Percentiles rank a stretch among this genome's conserved stretches.
Conservation (phyloP, 2,113 vertebrate genomes). For the Xyrauchen texanus region DNA sequence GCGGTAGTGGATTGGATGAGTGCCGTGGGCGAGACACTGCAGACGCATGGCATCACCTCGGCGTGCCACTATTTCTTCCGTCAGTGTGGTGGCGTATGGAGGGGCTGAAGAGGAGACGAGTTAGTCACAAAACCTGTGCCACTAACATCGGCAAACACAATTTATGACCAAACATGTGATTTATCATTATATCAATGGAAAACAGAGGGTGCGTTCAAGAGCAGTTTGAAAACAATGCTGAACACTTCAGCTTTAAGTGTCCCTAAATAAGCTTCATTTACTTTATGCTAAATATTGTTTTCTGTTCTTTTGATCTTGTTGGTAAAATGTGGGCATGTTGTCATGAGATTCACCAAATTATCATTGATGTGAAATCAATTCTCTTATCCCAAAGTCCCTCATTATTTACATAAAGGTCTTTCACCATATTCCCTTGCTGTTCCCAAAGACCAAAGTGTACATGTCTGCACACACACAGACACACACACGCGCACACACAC, state of each 20-base stretch:
- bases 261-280: no score
- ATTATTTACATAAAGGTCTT: neutral
- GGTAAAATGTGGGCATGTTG: neutral
- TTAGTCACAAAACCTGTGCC: neutral
- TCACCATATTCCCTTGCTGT: neutral
- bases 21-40: conserved; percentile 91
- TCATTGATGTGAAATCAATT: neutral
- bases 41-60: conserved; percentile 75
- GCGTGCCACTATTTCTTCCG: conserved; percentile 68
- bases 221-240: no score
- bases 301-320: neutral
- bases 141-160: no score
- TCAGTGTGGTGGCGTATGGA: conserved; percentile 86
- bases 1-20: conserved; percentile 80
- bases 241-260: no score
- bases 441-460: neutral
- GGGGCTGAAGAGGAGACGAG: conserved; percentile 71
- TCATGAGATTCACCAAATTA: neutral
- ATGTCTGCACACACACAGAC: no score
- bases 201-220: no score
- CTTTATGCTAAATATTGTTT: no score
- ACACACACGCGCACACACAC: no score
- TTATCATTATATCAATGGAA: no score
- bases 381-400: neutral
- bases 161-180: no score